Evolutionary conservation across 2,797 vertebrate genomes (phyloP).

Genomic region (Gallinago stenura): DNA sequence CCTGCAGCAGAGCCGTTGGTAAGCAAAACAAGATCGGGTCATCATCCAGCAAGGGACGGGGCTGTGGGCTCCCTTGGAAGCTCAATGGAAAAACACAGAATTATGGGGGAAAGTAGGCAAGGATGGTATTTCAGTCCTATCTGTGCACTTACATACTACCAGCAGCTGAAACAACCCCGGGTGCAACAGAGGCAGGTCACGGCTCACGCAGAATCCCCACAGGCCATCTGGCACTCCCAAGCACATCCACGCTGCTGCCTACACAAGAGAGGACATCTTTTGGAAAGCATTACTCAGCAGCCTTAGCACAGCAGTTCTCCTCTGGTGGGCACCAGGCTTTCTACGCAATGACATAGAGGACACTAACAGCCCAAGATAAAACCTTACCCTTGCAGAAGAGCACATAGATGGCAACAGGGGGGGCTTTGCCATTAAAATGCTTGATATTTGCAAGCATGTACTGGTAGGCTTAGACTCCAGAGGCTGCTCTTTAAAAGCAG

Average conservation of each 20-base stretch:
- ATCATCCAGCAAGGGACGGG: background rate
- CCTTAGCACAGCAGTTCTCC: background rate
- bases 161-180: background rate
- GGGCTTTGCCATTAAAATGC: background rate
- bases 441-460: background rate
- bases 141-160: background rate
- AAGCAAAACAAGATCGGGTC: background rate
- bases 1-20: background rate
- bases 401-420: background rate
- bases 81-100: background rate
- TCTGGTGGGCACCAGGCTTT: background rate
- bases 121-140: background rate
- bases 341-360: background rate
- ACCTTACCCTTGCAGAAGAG: background rate
- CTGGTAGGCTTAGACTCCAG: background rate
- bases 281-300: background rate
- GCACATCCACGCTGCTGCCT: fast-evolving
- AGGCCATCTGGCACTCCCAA: background rate
- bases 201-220: background rate
- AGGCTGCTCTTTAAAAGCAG: background rate
- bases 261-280: background rate
- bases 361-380: background rate
- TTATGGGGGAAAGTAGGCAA: background rate
- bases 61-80: background rate
- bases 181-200: background rate